Evolutionary conservation across 1,140 invertebrate species (phyloP).

Genomic region (Calosoma granatense): DNA sequence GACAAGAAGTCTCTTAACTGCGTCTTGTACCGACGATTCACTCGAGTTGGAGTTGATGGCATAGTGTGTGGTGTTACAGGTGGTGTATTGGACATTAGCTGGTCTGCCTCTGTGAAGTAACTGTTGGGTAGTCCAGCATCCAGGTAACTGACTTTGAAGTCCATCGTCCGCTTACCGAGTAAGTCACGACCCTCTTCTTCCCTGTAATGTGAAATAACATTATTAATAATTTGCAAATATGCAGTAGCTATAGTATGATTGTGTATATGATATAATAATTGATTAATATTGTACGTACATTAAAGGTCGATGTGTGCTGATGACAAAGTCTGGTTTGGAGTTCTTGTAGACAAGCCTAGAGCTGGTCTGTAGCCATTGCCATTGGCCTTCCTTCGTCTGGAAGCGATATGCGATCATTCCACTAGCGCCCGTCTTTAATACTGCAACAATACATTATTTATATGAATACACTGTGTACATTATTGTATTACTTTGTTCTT

Average conservation of each 20-base stretch:
- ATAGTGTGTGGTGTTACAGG: conserved; percentile 38
- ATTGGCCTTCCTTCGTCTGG: conserved; percentile 84
- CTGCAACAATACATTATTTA: conserved; percentile 46
- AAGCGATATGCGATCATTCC: conserved; percentile 97
- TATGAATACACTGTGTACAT: conserved; percentile 6
- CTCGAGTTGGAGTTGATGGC: conserved; percentile 57
- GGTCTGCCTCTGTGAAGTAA: conserved; percentile 79
- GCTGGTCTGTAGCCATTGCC: conserved; percentile 98
- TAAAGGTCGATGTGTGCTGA: conserved; percentile 92
- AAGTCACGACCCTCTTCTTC: conserved; percentile 96
- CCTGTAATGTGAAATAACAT: conserved; percentile 45
- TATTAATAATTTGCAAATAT: conserved; percentile 1
- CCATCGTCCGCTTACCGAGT: conserved; percentile 93
- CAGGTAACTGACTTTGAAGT: conserved; percentile 96
- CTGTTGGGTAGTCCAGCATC: conserved; percentile 83
- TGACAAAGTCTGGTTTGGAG: conserved; percentile 97
- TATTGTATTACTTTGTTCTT: conserved; percentile 40
- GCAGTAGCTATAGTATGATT: conserved; percentile 3
- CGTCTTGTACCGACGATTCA: conserved; percentile 82
- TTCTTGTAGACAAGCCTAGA: conserved; percentile 97
- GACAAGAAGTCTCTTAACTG: conserved; percentile 86
- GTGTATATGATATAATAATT: conserved; percentile 4
- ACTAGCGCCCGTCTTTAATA: conserved; percentile 95
- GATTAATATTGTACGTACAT: conserved; percentile 61
- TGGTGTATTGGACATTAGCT: conserved; percentile 52